Percentiles rank a stretch among this genome's conserved stretches.
Conservation (phyloP, 92 coral and sea anemone genomes). For the Porites cylindrica region DNA sequence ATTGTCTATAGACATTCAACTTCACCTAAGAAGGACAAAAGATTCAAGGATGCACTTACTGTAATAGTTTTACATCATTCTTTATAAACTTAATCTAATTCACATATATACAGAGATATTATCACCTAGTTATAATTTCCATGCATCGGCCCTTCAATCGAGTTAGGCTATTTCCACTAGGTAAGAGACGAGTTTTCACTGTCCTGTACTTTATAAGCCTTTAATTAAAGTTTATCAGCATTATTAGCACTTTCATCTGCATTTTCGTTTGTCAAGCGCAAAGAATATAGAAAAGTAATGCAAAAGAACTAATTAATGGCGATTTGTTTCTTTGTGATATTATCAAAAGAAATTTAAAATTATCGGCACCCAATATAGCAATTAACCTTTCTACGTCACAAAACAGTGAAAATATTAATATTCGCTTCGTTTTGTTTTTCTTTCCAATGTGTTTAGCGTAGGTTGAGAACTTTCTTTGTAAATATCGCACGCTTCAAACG, state of each 20-base stretch:
- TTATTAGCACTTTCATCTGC: neutral
- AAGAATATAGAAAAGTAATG: neutral
- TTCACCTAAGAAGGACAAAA: neutral
- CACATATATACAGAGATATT: neutral
- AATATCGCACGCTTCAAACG: neutral
- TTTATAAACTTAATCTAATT: slow-evolving; percentile 2
- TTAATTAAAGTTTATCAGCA: neutral
- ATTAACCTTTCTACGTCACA: slow-evolving; percentile 21
- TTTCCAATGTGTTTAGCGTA: neutral
- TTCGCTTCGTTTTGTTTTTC: neutral
- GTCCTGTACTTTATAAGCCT: neutral
- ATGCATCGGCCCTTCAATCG: neutral
- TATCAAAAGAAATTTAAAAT: neutral
- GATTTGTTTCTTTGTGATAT: neutral
- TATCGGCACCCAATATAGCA: slow-evolving; percentile 1
- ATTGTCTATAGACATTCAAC: too few species aligned
- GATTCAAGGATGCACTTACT: neutral
- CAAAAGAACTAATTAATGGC: slow-evolving; percentile 7
- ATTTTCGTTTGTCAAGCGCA: neutral
- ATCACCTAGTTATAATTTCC: neutral
- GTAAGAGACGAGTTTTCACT: neutral
- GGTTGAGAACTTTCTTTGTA: neutral
- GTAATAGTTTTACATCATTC: neutral
- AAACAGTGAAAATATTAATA: neutral
- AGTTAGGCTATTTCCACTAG: too few species aligned